Percentiles rank a stretch among this genome's conserved stretches.
Conservation (phyloP, 2,113 vertebrate genomes). For the Calcarius ornatus region DNA sequence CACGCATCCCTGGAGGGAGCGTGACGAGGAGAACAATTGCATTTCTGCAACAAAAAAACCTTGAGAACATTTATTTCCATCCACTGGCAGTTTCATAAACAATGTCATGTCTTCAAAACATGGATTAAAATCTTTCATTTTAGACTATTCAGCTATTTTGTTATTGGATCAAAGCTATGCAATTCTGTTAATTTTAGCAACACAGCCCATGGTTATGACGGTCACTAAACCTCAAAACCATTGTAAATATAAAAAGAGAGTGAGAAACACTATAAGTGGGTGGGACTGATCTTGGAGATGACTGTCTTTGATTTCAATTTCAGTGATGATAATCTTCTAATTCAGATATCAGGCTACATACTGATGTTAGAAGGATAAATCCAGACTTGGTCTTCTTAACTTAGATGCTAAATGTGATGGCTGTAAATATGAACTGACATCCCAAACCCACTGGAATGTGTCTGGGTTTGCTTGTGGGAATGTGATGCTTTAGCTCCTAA, state of each 20-base stretch:
- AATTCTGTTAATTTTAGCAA: background rate
- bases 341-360: background rate
- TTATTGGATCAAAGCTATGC: background rate
- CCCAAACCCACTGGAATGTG: background rate
- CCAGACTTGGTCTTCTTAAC: background rate
- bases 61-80: background rate
- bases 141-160: background rate
- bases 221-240: background rate
- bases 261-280: background rate
- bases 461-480: background rate
- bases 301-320: background rate
- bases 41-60: background rate
- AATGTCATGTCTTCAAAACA: background rate
- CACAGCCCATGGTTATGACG: background rate
- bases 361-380: background rate
- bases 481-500: background rate
- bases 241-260: background rate
- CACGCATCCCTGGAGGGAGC: background rate
- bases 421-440: background rate
- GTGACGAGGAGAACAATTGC: slow-evolving; percentile 9
- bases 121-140: background rate
- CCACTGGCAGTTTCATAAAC: background rate
- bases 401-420: background rate
- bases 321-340: background rate
- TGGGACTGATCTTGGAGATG: background rate